Percentiles rank a stretch among this genome's conserved stretches.
Evolutionary conservation across 2,888 invertebrate genomes (phyloP).

Genomic region (Scaeva pyrastri): DNA sequence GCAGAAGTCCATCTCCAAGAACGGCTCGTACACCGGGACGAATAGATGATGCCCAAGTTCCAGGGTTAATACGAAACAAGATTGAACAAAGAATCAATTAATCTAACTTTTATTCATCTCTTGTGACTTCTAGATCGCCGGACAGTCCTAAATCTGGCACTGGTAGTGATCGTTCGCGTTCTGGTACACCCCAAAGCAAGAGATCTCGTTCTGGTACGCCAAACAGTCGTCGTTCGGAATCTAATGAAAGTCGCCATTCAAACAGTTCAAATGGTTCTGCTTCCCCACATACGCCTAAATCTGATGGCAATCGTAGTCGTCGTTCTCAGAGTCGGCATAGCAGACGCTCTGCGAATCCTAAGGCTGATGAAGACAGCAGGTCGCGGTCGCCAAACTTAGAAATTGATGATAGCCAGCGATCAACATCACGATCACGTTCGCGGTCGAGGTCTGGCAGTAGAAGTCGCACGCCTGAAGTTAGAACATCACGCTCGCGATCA

Average conservation of each 20-base stretch:
- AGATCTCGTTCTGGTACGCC: constrained; percentile 79
- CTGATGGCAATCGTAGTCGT: constrained; percentile 51
- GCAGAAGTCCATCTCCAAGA: constrained; percentile 80
- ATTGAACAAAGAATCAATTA: not conserved
- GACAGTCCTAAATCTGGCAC: constrained; percentile 79
- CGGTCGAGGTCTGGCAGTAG: constrained; percentile 81
- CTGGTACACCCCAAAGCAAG: constrained; percentile 74
- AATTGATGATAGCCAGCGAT: constrained; percentile 84
- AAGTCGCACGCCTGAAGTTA: constrained; percentile 62
- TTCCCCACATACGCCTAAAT: constrained; percentile 59
- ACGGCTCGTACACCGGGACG: constrained; percentile 78
- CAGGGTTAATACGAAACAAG: constrained; percentile 68
- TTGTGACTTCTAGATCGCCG: constrained; percentile 78
- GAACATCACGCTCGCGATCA: constrained; percentile 76
- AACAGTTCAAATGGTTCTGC: constrained; percentile 73
- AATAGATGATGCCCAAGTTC: constrained; percentile 76
- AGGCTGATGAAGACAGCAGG: constrained; percentile 84
- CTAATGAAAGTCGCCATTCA: constrained; percentile 78
- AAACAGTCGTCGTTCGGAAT: constrained; percentile 79
- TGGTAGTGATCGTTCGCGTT: constrained; percentile 79
- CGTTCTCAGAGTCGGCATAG: constrained; percentile 66
- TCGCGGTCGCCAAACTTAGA: constrained; percentile 85
- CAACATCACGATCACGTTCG: constrained; percentile 81
- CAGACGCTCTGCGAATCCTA: constrained; percentile 34
- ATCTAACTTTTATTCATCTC: not conserved